A percentile compares a stretch with the other conserved stretches of the same genome.
phyloP scores from a whole-genome alignment of 2,888 invertebrate genomes.

The Cryptocephalus moraei region DNA sequence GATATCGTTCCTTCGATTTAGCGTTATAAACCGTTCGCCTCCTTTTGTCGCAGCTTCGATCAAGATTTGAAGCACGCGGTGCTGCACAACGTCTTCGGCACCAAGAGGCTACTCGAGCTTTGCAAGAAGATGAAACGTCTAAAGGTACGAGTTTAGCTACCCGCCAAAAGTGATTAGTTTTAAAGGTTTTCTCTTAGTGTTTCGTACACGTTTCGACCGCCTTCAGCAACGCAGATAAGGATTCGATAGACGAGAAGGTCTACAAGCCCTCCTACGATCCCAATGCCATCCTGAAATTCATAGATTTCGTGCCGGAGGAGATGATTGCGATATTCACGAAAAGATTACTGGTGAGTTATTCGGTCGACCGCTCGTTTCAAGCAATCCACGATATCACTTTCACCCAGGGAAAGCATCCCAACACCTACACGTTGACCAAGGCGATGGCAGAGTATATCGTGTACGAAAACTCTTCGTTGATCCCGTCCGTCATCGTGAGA shows the following conservation, averaged over 20 bases:
- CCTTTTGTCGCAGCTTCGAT: slow-evolving; percentile 51
- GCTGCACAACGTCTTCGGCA: slow-evolving; percentile 82
- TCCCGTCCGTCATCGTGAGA: slow-evolving; percentile 84
- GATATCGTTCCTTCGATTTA: too few species aligned
- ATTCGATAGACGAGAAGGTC: slow-evolving; percentile 70
- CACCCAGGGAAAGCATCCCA: slow-evolving; percentile 69
- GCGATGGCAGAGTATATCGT: slow-evolving; percentile 84
- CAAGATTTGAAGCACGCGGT: slow-evolving; percentile 83
- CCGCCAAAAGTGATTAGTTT: neutral
- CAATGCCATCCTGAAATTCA: slow-evolving; percentile 49
- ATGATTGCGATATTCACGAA: slow-evolving; percentile 47
- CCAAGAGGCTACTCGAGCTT: slow-evolving; percentile 70
- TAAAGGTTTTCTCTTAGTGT: too few species aligned
- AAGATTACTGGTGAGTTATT: slow-evolving; percentile 43
- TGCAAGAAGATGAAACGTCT: slow-evolving; percentile 72
- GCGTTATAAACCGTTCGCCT: too few species aligned
- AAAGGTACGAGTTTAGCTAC: slow-evolving; percentile 41
- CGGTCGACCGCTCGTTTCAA: neutral
- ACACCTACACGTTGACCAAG: slow-evolving; percentile 94
- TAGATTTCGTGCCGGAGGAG: slow-evolving; percentile 51
- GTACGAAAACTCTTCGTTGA: slow-evolving; percentile 51
- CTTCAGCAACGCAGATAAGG: slow-evolving; percentile 85
- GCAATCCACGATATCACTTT: slow-evolving; percentile 2
- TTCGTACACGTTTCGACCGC: slow-evolving; percentile 92
- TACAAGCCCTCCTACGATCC: slow-evolving; percentile 64